Evolutionary conservation across 2,797 vertebrate species (phyloP), one percentile per base, ranked within the genome.

Genomic region (Peromyscus melanophrys): DNA sequence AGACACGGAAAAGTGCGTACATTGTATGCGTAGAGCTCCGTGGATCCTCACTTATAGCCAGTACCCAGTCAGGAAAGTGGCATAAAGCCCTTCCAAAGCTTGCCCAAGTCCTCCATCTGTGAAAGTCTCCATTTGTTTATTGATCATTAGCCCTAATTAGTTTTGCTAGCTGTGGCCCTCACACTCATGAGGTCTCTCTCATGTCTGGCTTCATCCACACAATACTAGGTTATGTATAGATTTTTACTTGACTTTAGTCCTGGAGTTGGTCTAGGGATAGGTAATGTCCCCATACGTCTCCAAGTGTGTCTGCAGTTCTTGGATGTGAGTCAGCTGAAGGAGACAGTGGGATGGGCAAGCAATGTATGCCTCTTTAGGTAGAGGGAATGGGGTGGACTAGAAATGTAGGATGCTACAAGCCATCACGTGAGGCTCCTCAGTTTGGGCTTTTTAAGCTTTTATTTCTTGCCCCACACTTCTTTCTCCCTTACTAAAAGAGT

Each of bases 11-110:
- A 80, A 40, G 49, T 29, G 11, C 0, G 0, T 7, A 31, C 31
- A 0, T 34, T 0, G 0, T 37, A 23, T 67, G n/a, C 4, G 1
- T 55, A 49, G 10, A 21, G 17, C 21, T 73, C 55, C 31, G 49
- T 49, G 71, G 95, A 34, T 52, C 65, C 11, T 82, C 46, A 82
- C 37, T 14, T 23, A 55, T 6, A 13, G 29, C 46, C 37, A 34
- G 63, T 52, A 49, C 67, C 76, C 6, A 6, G 1, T 86, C 63
- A 55, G 8, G 4, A 78, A 59, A 59, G 65, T 40, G 82, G 61
- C 14, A 2, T 2, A 27, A 17, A 55, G 23, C 37, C 31, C 55
- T 40, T 21, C 13, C 12, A 37, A 37, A 75, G 17, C 31, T 80
- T 0, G 6, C 14, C 7, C 14, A 13, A 6, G 6, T 46, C 31